These are phyloP conservation scores for Drosophila pseudotakahashii DNA, from an alignment of 2,888 invertebrate species.

Conservation along the genomic window DNA sequence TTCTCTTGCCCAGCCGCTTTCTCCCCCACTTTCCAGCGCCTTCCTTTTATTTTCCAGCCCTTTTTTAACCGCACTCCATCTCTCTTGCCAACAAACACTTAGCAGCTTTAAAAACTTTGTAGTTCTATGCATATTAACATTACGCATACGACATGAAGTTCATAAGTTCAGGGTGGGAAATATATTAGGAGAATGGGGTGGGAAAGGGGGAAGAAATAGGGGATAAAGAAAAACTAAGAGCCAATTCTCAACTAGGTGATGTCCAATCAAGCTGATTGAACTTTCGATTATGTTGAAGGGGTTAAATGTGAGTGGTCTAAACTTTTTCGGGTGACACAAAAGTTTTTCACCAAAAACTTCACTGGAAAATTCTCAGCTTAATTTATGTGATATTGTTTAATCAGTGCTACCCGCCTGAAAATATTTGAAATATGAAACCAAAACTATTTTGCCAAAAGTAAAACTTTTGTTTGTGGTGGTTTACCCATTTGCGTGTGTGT, in stretches of 20 bases:
- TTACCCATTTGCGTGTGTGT: neutral
- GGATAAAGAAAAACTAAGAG: neutral
- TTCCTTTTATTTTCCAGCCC: neutral
- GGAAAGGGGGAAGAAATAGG: neutral
- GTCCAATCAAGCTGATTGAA: conserved; percentile 12
- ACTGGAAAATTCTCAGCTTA: neutral
- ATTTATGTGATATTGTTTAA: neutral
- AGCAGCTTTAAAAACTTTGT: conserved; percentile 17
- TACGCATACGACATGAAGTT: conserved; percentile 29
- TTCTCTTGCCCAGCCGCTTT: neutral
- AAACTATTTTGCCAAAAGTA: conserved; percentile 11
- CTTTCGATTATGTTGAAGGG: conserved; percentile 8
- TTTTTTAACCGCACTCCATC: neutral
- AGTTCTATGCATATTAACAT: conserved; percentile 23
- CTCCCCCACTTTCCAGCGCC: neutral
- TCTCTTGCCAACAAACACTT: conserved; percentile 11
- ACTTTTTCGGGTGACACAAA: conserved; percentile 12
- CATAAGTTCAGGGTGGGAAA: neutral
- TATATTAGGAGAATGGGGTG: neutral
- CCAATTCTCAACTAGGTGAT: neutral
- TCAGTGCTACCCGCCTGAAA: neutral
- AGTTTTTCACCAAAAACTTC: conserved; percentile 2
- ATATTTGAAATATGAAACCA: conserved; percentile 11
- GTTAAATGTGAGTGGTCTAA: conserved; percentile 1
- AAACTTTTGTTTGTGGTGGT: neutral